A percentile compares a stretch with the other conserved stretches of the same genome.
These are phyloP conservation scores for Caradrina clavipalpis DNA, from an alignment of 2,888 invertebrate genomes.

Conservation along the genomic window DNA sequence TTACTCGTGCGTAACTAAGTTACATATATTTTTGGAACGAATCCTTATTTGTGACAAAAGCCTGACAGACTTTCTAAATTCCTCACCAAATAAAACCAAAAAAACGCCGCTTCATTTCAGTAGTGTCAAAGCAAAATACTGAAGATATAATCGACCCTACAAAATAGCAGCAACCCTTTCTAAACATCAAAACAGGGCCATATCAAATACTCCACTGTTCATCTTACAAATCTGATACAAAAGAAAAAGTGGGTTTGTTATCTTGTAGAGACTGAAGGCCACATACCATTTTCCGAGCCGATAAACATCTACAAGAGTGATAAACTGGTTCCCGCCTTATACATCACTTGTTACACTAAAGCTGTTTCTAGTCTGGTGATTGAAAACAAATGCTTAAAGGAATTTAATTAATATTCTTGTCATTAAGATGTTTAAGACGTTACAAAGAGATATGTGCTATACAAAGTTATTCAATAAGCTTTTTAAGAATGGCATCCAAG, in stretches of 20 bases:
- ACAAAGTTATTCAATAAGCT: no score
- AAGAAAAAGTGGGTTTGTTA: constrained; percentile 43
- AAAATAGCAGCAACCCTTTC: neutral
- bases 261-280: constrained; percentile 51
- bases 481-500: no score
- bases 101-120: neutral
- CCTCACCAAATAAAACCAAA: neutral
- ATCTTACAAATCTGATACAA: constrained; percentile 50
- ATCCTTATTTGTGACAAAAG: no score
- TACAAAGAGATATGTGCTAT: no score
- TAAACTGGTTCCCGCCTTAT: constrained; percentile 62
- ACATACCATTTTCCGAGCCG: constrained; percentile 70
- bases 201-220: constrained; percentile 44
- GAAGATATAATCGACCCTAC: neutral
- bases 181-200: constrained; percentile 6
- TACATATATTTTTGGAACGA: no score
- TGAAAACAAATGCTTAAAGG: no score
- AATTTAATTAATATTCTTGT: no score
- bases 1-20: no score
- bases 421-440: no score
- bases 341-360: neutral
- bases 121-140: neutral
- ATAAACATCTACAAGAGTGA: constrained; percentile 69
- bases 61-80: no score
- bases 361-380: neutral